A percentile compares a stretch with the other conserved stretches of the same genome.
phyloP scores from a whole-genome alignment of 2,888 invertebrate genomes.

The Cheilosia soror region DNA sequence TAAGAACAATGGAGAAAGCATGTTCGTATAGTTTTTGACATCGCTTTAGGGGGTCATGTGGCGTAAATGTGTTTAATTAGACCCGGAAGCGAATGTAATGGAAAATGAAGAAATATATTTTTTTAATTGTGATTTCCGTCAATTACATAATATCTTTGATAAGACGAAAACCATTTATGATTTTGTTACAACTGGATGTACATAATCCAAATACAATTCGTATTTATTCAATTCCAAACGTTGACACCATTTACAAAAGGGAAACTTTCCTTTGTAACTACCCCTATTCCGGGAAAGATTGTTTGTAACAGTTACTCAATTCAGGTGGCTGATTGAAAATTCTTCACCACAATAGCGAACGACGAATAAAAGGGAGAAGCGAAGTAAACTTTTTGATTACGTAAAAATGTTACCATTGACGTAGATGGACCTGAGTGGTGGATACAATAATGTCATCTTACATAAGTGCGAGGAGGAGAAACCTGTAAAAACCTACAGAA shows the following conservation, averaged over 20 bases:
- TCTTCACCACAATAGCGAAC: conserved; percentile 26
- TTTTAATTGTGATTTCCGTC: neutral
- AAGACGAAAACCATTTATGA: too few relatives aligned
- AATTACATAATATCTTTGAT: too few relatives aligned
- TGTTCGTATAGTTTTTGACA: conserved; percentile 16
- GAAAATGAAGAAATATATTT: neutral
- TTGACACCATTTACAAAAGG: conserved; percentile 44
- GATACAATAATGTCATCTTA: conserved; percentile 55
- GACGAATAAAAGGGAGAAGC: conserved; percentile 13
- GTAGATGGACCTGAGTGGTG: conserved; percentile 28
- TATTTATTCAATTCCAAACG: conserved; percentile 37
- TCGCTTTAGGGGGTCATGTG: conserved; percentile 12
- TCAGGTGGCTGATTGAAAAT: conserved; percentile 68
- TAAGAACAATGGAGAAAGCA: conserved; percentile 48
- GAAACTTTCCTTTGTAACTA: neutral
- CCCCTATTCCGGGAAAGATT: conserved; percentile 15
- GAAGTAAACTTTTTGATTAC: conserved; percentile 41
- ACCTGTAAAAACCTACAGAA: conserved; percentile 50
- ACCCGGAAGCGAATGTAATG: neutral
- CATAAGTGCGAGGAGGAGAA: conserved; percentile 36
- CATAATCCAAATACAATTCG: neutral
- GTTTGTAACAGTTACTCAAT: conserved; percentile 63
- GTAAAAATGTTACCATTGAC: conserved; percentile 39
- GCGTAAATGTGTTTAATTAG: conserved; percentile 22
- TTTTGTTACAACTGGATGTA: too few relatives aligned